Base-by-base conservation (phyloP, 1,140 invertebrate species). In the Drosophila mauritiana region DNA sequence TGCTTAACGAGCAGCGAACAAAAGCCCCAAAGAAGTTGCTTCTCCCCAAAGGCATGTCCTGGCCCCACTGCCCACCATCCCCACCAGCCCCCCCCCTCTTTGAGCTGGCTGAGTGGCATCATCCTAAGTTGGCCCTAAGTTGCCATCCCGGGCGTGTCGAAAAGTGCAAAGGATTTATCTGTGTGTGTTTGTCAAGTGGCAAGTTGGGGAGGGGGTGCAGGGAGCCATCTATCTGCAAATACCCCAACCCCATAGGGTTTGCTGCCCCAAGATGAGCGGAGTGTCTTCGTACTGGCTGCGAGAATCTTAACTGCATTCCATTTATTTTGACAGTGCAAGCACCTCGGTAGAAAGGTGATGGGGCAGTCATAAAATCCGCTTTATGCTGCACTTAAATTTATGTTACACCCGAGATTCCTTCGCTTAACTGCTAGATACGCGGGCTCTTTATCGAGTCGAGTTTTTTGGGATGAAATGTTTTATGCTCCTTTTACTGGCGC, bases 381-480 rank as follows among this genome's bases (percentile, higher is more conserved):
- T 89, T 84, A 89, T 88, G 79, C 72, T 78, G 85, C 85, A 89
- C 80, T 89, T 84, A 89, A 90, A 89, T 89, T 84, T 89, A 89
- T 89, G 84, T 84, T 89, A 84, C 84, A 80, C 85, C 70, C 73
- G 85, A 89, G 84, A 89, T 88, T 89, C 73, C 76, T 73, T 54
- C n/a, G 59, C 65, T 89, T 88, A 86, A 86, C 79, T 64, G 69
- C 74, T 68, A 62, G 77, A 74, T 61, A 48, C 57, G 62, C 53
- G 13, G 56, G 58, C 74, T 75, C 68, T 76, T 79, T 86, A 88
- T 86, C 78, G 79, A 58, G 74, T 67, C 72, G 17, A 43, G 54
- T 39, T 75, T 72, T 22, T 42, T 43, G 53, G 57, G 67, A 73
- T 69, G 74, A 78, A 78, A 81, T 88, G 83, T 88, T 85, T 85